Percentiles rank a stretch among this genome's conserved stretches.
Evolutionary conservation across 2,888 invertebrate species (phyloP).

Genomic region (Gerris lacustris): DNA sequence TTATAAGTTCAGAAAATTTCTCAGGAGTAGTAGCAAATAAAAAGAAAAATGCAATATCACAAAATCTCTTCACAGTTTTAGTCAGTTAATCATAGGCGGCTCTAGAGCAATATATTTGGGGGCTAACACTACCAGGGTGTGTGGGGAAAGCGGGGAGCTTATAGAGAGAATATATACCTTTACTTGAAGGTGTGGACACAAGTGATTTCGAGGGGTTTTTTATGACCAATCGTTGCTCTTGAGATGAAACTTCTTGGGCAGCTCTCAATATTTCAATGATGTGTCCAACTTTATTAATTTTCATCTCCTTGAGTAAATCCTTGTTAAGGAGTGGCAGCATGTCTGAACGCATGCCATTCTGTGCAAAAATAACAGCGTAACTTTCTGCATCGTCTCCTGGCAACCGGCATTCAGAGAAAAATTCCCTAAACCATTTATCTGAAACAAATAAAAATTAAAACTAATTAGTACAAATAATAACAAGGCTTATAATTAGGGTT

Average conservation of each 20-base stretch:
- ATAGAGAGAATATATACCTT: too few relatives aligned
- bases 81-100: too few relatives aligned
- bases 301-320: slow-evolving; percentile 79
- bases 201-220: not conserved
- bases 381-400: slow-evolving; percentile 64
- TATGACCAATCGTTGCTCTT: not conserved
- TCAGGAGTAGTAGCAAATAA: too few relatives aligned
- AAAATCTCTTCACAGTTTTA: too few relatives aligned
- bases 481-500: not conserved
- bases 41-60: too few relatives aligned
- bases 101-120: too few relatives aligned
- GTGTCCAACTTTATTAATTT: slow-evolving; percentile 56
- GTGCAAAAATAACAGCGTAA: slow-evolving; percentile 74
- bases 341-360: slow-evolving; percentile 72
- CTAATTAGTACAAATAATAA: slow-evolving; percentile 12
- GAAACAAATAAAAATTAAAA: slow-evolving; percentile 29
- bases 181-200: too few relatives aligned
- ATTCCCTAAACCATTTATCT: slow-evolving; percentile 65
- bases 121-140: too few relatives aligned
- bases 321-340: slow-evolving; percentile 79
- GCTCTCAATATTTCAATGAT: slow-evolving; percentile 49
- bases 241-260: not conserved
- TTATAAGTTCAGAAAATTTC: too few relatives aligned
- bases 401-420: slow-evolving; percentile 75
- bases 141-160: too few relatives aligned